Base-by-base conservation (phyloP, 1,140 invertebrate genomes). In the Zaprionus kolodkinae region DNA sequence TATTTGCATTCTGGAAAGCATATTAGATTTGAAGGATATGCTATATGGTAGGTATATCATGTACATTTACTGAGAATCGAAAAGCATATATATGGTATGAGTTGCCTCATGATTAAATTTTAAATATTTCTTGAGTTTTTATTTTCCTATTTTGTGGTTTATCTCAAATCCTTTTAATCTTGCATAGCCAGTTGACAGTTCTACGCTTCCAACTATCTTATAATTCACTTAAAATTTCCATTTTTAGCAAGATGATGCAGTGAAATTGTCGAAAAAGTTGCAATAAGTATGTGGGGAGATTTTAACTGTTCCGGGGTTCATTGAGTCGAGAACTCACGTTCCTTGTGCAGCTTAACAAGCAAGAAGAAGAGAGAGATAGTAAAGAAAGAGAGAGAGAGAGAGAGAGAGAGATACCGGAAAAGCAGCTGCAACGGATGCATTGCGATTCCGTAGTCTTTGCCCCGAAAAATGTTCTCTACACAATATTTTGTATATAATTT, bases 301-400 rank as follows among this genome's bases (percentile, higher is more conserved):
- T 83, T 35, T 62, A 76, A 79, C 45, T 50, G 81, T 73, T 83
- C 64, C 68, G 83, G 76, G 83, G 81, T 71, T 83, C 65, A 56
- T 69, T 69, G 62, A 63, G 48, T 52, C 72, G 43, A 63, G 60
- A 50, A 17, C 63, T 56, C 63, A 66, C 63, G 63, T 66, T 56
- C 38, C n/a, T 59, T 15, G 27, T 48, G 57, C 30, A 48, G 59
- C 48, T 67, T 59, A 67, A 67, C 55, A 59, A 67, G 55, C 54
- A 45, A 45, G n/a, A 3, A 17, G 13, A 40, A 40, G 38, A 40
- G 3, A 35, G 7, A 45, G 40, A 10, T 13, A 64, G 30, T 17
- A n/a, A n/a, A n/a, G n/a, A n/a, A n/a, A n/a, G n/a, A n/a, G n/a
- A n/a, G 52, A 13, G 36, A 13, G 30, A 36, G 21, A 35, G 10